Percentiles rank a stretch among this genome's conserved stretches.
phyloP scores from a whole-genome alignment of 2,113 vertebrate genomes.

The Cephalophus harveyi region DNA sequence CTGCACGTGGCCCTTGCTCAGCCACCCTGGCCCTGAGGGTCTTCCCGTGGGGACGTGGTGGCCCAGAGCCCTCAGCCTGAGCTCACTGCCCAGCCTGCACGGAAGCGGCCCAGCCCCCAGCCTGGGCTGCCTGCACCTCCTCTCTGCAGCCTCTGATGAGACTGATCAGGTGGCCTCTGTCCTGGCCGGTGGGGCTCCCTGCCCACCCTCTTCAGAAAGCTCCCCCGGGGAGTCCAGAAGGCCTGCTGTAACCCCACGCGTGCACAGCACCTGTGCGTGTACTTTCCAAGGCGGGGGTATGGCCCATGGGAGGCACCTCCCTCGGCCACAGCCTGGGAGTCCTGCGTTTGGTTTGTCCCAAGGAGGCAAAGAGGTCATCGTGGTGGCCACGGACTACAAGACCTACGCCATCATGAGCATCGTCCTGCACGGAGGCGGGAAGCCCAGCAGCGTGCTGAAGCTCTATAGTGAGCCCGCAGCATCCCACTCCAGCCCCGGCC shows the following conservation, averaged over 20 bases:
- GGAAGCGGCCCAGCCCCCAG: background rate
- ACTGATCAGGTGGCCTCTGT: fast-evolving
- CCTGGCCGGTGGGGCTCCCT: background rate
- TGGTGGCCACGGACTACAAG: background rate
- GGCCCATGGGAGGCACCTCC: background rate
- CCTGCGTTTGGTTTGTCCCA: background rate
- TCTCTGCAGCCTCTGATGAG: background rate
- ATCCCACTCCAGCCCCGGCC: background rate
- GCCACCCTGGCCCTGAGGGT: background rate
- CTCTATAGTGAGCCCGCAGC: background rate
- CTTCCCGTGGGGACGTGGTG: background rate
- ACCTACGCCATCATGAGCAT: background rate
- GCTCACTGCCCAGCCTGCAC: background rate
- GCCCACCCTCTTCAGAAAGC: background rate
- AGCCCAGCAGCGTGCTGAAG: background rate
- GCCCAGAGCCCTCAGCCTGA: background rate
- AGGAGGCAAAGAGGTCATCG: background rate
- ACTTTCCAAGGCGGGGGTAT: fast-evolving
- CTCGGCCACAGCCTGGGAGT: background rate
- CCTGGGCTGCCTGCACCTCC: background rate
- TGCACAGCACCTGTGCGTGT: background rate
- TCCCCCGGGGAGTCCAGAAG: background rate
- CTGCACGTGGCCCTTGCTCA: background rate
- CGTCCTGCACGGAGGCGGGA: fast-evolving
- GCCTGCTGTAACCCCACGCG: background rate